Conservation (phyloP, 2,797 vertebrate genomes). For the Protosalanx chinensis region DNA sequence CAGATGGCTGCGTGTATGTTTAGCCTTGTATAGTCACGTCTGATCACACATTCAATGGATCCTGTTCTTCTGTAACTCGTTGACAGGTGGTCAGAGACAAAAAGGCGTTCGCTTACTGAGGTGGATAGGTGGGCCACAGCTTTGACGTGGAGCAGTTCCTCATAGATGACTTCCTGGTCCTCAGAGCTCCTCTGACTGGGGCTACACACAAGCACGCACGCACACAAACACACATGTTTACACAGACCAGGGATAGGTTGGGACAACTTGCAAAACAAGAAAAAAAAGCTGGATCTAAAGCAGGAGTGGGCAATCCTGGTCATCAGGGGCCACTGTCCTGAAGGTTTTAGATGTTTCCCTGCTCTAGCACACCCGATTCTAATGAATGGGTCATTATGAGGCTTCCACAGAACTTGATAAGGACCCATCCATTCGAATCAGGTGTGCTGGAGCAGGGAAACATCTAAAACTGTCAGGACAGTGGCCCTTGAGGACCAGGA, state of each 20-base stretch:
- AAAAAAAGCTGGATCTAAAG: too few relatives aligned
- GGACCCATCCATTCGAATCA: too few relatives aligned
- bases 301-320: too few relatives aligned
- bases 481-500: too few relatives aligned
- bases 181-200: slow-evolving; percentile 87
- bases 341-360: too few relatives aligned
- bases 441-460: too few relatives aligned
- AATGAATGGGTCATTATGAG: too few relatives aligned
- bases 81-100: neutral
- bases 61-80: neutral
- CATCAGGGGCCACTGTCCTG: too few relatives aligned
- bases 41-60: neutral
- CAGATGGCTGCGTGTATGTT: neutral
- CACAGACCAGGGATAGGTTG: neutral
- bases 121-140: slow-evolving; percentile 93
- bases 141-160: slow-evolving; percentile 93
- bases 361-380: too few relatives aligned
- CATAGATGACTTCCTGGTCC: slow-evolving; percentile 93
- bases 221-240: neutral
- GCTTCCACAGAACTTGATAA: too few relatives aligned
- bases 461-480: too few relatives aligned
- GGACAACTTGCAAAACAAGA: too few relatives aligned
- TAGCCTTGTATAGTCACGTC: neutral
- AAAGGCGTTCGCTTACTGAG: slow-evolving; percentile 74
- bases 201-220: slow-evolving; percentile 55